Evolutionary conservation across 2,797 vertebrate species (phyloP).

Genomic region (Girardinus metallicus): DNA sequence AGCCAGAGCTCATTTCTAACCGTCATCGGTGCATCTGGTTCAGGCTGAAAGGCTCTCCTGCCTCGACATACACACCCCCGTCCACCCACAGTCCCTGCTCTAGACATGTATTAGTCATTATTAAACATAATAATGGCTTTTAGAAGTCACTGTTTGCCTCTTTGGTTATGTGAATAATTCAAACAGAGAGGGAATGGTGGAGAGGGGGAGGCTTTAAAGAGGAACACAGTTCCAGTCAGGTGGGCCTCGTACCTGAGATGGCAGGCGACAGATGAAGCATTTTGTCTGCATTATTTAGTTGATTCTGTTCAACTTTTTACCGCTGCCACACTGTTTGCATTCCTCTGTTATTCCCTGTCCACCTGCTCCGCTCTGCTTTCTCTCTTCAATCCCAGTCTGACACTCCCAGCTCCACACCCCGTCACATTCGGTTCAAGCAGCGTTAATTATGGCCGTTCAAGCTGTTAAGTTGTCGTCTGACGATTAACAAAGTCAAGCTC

Average conservation of each 20-base stretch:
- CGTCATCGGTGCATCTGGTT: slow-evolving; percentile 61
- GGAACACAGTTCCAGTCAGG: slow-evolving; percentile 61
- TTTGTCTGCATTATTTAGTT: slow-evolving; percentile 81
- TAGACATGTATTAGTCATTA: slow-evolving; percentile 81
- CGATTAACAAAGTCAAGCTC: slow-evolving; percentile 82
- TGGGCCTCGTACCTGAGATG: slow-evolving; percentile 75
- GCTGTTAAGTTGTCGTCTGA: slow-evolving; percentile 82
- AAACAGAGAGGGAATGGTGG: slow-evolving; percentile 41
- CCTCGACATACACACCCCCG: slow-evolving; percentile 21
- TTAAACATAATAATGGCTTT: slow-evolving; percentile 86
- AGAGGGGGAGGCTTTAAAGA: slow-evolving; percentile 22
- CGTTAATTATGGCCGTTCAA: slow-evolving; percentile 80
- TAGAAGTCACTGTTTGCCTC: slow-evolving; percentile 78
- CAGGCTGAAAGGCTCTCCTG: slow-evolving; percentile 28
- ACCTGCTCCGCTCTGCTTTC: slow-evolving; percentile 8
- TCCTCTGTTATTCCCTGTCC: slow-evolving; percentile 3
- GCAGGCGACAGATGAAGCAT: slow-evolving; percentile 71
- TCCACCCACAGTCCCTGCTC: slow-evolving; percentile 34
- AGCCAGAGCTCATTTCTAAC: slow-evolving; percentile 60
- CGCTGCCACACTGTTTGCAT: slow-evolving; percentile 51
- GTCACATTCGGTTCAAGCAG: slow-evolving; percentile 76
- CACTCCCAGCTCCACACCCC: slow-evolving; percentile 28
- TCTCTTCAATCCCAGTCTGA: slow-evolving; percentile 20
- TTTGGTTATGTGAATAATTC: slow-evolving; percentile 82
- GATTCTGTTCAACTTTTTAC: slow-evolving; percentile 72